Evolutionary conservation across 2,888 invertebrate genomes (phyloP).

Genomic region (Caenorhabditis auriculariae): DNA sequence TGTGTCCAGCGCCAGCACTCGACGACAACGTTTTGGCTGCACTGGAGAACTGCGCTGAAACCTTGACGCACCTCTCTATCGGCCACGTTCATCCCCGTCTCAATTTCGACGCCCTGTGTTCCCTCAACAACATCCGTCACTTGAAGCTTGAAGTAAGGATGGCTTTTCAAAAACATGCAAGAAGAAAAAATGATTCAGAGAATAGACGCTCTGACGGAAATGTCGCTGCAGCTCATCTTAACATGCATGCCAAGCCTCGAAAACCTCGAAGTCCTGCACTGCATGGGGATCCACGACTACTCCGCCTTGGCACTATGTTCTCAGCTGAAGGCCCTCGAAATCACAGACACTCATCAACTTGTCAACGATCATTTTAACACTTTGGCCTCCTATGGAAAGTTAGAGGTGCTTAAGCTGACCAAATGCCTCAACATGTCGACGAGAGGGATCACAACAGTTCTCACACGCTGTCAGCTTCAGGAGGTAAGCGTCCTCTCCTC

Average conservation of each 20-base stretch:
- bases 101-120: conserved; percentile 4
- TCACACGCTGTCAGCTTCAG: conserved; percentile 21
- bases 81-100: conserved; percentile 7
- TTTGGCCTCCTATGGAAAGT: conserved; percentile 9
- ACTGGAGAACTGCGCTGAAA: conserved; percentile 4
- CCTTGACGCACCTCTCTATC: conserved; percentile 1
- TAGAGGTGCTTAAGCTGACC: conserved; percentile 16
- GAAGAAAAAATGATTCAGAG: conserved; percentile 7
- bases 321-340: conserved; percentile 13
- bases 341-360: conserved; percentile 26
- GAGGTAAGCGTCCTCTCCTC: conserved; percentile 5
- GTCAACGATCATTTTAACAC: conserved; percentile 15
- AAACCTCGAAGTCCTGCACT: conserved; percentile 17
- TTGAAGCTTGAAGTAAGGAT: conserved; percentile 7
- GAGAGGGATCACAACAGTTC: conserved; percentile 13
- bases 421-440: conserved; percentile 30
- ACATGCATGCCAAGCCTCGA: conserved; percentile 9
- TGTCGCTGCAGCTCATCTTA: conserved; percentile 12
- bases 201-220: conserved; percentile 17
- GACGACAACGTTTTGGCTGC: conserved; percentile 4
- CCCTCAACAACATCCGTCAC: conserved; percentile 3
- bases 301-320: conserved; percentile 13
- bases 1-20: conserved; percentile 18
- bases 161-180: neutral
- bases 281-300: conserved; percentile 26